Evolutionary conservation across 2,797 vertebrate genomes (phyloP).

Genomic region (Holocentrus rufus): DNA sequence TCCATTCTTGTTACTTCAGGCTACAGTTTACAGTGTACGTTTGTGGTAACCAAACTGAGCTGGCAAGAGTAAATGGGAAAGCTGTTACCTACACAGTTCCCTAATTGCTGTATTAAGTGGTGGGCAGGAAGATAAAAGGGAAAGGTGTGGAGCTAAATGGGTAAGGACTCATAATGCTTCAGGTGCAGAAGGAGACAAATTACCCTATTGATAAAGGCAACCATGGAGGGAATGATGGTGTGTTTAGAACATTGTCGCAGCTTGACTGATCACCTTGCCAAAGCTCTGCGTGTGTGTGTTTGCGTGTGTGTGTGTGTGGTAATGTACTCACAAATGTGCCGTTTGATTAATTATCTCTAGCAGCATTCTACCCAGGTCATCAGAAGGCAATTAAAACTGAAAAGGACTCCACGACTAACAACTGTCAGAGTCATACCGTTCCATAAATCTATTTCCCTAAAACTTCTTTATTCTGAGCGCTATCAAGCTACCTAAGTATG

Average conservation of each 20-base stretch:
- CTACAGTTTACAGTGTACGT: conserved; percentile 57
- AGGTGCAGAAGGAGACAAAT: conserved; percentile 77
- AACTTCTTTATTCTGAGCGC: conserved; percentile 25
- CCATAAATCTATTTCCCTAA: conserved; percentile 48
- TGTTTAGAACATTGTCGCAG: conserved; percentile 63
- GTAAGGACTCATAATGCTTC: conserved; percentile 71
- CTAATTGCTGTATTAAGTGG: conserved; percentile 80
- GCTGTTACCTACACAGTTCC: conserved; percentile 62
- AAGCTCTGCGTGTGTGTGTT: conserved; percentile 26
- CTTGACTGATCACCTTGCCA: conserved; percentile 74
- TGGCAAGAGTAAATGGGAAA: conserved; percentile 70
- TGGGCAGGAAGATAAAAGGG: conserved; percentile 74
- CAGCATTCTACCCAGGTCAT: conserved; percentile 58
- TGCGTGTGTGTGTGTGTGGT: conserved; percentile 35
- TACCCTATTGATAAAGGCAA: conserved; percentile 75
- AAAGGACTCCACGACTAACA: conserved; percentile 43
- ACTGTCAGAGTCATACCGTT: conserved; percentile 33
- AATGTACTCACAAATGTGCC: conserved; percentile 52
- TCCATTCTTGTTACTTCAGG: not conserved
- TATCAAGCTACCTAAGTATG: conserved; percentile 44
- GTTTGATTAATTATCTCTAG: conserved; percentile 75
- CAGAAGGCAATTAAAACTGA: conserved; percentile 71
- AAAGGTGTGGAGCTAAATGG: conserved; percentile 75
- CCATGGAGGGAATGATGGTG: conserved; percentile 61
- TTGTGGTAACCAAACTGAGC: conserved; percentile 54